Percentiles rank a stretch among this genome's conserved stretches.
Evolutionary conservation across 2,797 vertebrate genomes (phyloP).

Genomic region (Bradypus variegatus): DNA sequence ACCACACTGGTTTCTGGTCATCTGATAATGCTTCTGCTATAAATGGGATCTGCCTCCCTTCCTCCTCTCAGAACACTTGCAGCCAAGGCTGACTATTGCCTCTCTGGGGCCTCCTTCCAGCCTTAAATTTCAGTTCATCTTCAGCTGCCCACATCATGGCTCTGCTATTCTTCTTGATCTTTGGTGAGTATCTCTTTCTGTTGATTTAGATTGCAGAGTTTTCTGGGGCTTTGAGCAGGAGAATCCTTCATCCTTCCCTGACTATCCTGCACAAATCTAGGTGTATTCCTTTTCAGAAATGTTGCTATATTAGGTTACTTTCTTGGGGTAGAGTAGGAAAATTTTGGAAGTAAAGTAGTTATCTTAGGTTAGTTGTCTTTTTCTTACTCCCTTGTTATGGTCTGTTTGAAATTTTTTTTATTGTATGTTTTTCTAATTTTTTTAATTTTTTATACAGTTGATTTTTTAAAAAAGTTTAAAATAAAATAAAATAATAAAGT

Average conservation of each 20-base stretch:
- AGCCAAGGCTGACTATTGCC: background rate
- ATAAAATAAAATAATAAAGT: no score
- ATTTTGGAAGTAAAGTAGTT: background rate
- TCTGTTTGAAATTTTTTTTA: no score
- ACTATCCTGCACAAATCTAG: background rate
- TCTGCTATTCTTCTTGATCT: constrained; percentile 18
- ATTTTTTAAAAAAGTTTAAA: no score
- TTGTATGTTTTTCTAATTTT: no score
- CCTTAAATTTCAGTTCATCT: background rate
- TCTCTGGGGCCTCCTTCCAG: no score
- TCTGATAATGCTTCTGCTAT: background rate
- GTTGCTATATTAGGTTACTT: no score
- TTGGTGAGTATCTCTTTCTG: constrained; percentile 45
- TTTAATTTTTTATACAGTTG: no score
- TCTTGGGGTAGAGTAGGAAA: no score
- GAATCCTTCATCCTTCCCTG: background rate
- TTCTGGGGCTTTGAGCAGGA: background rate
- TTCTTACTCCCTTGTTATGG: no score
- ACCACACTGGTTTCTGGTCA: background rate
- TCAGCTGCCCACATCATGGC: constrained; percentile 14
- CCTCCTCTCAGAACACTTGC: background rate
- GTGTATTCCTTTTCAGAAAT: background rate
- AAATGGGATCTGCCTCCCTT: background rate
- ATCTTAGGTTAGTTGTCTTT: no score
- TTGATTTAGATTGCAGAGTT: background rate